Evolutionary conservation across 2,888 invertebrate genomes (phyloP).

Genomic region (Achlya flavicornis): DNA sequence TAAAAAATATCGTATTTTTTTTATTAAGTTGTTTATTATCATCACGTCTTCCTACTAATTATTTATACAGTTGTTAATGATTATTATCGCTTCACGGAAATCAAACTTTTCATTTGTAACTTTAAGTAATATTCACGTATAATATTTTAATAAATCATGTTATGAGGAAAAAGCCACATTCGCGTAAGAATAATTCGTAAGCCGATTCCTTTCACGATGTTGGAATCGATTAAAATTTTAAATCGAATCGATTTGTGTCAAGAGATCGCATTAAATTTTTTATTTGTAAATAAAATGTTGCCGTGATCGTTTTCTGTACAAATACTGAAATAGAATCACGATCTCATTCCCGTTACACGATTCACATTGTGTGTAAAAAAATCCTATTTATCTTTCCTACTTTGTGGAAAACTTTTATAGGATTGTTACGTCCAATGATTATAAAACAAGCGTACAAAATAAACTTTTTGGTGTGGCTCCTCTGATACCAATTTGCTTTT

Average conservation of each 20-base stretch:
- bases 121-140: neutral
- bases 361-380: conserved; percentile 24
- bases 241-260: conserved; percentile 28
- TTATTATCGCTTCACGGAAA: neutral
- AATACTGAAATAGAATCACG: conserved; percentile 40
- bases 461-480: too few species aligned
- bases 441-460: neutral
- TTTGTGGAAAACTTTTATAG: neutral
- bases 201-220: neutral
- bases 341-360: conserved; percentile 36
- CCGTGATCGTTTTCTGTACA: conserved; percentile 10
- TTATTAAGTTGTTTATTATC: too few species aligned
- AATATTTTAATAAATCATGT: neutral
- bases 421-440: neutral
- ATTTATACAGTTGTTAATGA: neutral
- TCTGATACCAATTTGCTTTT: too few species aligned
- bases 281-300: conserved; percentile 31
- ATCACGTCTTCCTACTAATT: too few species aligned
- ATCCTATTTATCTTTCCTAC: conserved; percentile 13
- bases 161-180: neutral
- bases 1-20: too few species aligned
- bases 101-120: too few species aligned
- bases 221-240: conserved; percentile 19
- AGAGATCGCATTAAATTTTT: conserved; percentile 30
- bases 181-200: neutral